Conservation (phyloP, 2,113 vertebrate genomes). For the Cephalopterus ornatus region DNA sequence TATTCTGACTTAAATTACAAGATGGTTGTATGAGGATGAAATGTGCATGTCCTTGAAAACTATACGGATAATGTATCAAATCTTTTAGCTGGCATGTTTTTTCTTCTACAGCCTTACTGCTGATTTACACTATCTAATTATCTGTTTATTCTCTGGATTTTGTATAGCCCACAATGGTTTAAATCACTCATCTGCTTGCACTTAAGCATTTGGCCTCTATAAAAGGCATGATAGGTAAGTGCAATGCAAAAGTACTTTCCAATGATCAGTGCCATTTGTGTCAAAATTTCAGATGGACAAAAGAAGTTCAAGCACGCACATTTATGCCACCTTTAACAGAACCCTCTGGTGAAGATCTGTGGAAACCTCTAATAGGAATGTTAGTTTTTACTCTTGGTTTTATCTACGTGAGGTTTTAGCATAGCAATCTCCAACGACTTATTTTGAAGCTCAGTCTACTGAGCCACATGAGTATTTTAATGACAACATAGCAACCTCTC, state of each 20-base stretch:
- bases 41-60: not conserved
- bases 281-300: not conserved
- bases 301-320: not conserved
- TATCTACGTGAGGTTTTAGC: not conserved
- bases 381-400: not conserved
- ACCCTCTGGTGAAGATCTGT: not conserved
- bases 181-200: conserved; percentile 42
- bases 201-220: conserved; percentile 15
- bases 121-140: conserved; percentile 31
- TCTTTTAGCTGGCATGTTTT: not conserved
- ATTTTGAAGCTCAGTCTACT: not conserved
- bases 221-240: conserved; percentile 1
- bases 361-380: not conserved
- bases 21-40: not conserved
- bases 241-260: not conserved
- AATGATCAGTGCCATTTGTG: not conserved
- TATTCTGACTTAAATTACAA: conserved; percentile 15
- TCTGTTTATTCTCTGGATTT: conserved; percentile 16
- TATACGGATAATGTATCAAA: not conserved
- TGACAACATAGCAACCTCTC: not conserved
- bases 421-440: not conserved
- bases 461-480: not conserved
- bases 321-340: not conserved
- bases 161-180: not conserved
- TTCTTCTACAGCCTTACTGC: conserved; percentile 7